Base-by-base conservation (phyloP, 2,797 vertebrate species). In the Ciconia nigra region DNA sequence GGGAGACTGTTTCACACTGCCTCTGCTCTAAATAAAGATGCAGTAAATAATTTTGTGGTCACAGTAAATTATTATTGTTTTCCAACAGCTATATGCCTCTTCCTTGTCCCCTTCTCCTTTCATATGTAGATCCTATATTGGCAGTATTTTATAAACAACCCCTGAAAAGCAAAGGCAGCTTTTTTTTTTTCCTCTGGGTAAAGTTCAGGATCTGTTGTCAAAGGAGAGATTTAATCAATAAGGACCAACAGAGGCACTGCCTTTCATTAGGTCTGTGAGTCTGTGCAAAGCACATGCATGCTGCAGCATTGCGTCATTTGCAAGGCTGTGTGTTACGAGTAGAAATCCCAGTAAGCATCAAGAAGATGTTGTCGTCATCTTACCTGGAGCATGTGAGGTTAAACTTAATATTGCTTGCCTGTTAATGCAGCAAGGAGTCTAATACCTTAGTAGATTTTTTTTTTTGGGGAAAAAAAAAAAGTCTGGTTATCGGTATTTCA, bases 271-370 rank as follows among this genome's bases (percentile, higher is more conserved):
- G 8, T 33, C 4, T 11, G 39, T 17, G 67, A 35, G 65, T 19
- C 17, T 51, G 47, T 39, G 71, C 22, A 8, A 19, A 63, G 80
- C 42, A 13, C 3, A 0, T 7, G 15, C 8, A 0, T 18, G 28
- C 66, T 74, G 84, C 37, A 52, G 83, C 15, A 0, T 3, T 1
- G 2, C 5, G 3, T 42, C 1, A 1, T n/a, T 70, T 1, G 3
- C 41, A 41, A 41, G 31, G 15, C 83, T 82, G 21, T 1, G 1
- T 9, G 35, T 18, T 78, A 4, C 0, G 2, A 55, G 55, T 15
- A 37, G 72, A 31, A 65, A 70, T 47, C 59, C 51, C 29, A 7
- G 49, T 41, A 51, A 47, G 20, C 73, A 21, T 47, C 28, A 33
- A 13, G 49, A 13, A 22, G 29, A 5, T 51, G 49, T 5, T 57